Percentiles rank a stretch among this genome's conserved stretches.
Evolutionary conservation across 2,888 invertebrate genomes (phyloP).

Genomic region (Caenorhabditis parvicauda): DNA sequence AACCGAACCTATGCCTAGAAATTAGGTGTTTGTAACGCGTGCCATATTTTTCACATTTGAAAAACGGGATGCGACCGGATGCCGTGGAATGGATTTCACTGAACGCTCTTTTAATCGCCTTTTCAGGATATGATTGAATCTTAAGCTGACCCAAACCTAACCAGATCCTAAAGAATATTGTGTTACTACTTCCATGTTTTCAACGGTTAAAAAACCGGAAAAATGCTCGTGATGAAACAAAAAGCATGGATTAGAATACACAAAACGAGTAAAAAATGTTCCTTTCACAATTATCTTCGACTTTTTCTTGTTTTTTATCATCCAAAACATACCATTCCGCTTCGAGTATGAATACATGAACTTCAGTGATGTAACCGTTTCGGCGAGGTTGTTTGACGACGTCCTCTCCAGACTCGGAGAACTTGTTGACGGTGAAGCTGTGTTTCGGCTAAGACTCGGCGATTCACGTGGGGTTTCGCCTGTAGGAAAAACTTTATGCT

Average conservation of each 20-base stretch:
- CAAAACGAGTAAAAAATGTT: conserved; percentile 1
- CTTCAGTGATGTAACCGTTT: conserved; percentile 50
- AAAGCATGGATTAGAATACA: background rate
- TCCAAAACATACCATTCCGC: conserved; percentile 38
- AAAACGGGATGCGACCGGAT: too few relatives aligned
- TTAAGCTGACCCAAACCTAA: too few relatives aligned
- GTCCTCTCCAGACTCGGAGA: conserved; percentile 29
- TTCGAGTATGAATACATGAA: conserved; percentile 54
- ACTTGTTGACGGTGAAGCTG: conserved; percentile 30
- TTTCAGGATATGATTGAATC: too few relatives aligned
- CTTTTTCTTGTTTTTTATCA: background rate
- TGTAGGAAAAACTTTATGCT: conserved; percentile 11
- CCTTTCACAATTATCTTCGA: background rate
- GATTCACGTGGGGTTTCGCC: conserved; percentile 37
- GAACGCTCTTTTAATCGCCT: too few relatives aligned
- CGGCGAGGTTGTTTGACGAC: conserved; percentile 17
- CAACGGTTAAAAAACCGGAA: too few relatives aligned
- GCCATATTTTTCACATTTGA: too few relatives aligned
- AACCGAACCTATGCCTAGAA: too few relatives aligned
- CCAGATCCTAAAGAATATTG: too few relatives aligned
- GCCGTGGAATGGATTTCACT: too few relatives aligned
- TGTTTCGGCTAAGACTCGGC: conserved; percentile 9
- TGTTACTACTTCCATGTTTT: too few relatives aligned
- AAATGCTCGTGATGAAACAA: background rate
- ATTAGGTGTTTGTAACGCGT: too few relatives aligned